Percentiles rank a stretch among this genome's conserved stretches.
phyloP scores from a whole-genome alignment of 2,113 vertebrate species.

The Noturus placidus region DNA sequence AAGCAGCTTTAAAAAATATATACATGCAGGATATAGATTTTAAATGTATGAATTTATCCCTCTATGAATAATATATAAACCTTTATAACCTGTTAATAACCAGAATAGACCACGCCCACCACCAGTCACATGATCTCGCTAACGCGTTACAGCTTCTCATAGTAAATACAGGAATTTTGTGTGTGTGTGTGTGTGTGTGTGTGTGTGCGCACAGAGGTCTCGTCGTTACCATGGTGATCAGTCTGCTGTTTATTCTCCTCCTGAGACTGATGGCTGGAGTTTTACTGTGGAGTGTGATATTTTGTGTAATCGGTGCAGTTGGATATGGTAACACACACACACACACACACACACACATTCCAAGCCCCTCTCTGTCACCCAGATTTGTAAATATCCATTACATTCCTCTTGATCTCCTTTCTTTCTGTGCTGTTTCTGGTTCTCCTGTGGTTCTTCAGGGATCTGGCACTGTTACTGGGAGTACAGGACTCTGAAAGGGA shows the following conservation, averaged over 20 bases:
- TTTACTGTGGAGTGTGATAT: conserved; percentile 88
- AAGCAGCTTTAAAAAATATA: too few species aligned
- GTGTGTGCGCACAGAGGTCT: conserved; percentile 73
- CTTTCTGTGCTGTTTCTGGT: not conserved
- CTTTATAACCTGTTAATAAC: not conserved
- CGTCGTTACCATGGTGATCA: conserved; percentile 87
- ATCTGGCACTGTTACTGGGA: conserved; percentile 90
- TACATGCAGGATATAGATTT: too few species aligned
- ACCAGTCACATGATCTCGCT: not conserved
- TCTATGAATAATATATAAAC: not conserved
- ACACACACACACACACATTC: conserved; percentile 1
- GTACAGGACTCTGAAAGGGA: conserved; percentile 73
- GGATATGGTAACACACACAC: conserved; percentile 80
- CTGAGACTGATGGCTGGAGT: conserved; percentile 86
- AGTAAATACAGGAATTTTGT: not conserved
- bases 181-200: not conserved
- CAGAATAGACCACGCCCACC: not conserved
- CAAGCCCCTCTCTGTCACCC: not conserved
- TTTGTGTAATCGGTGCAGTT: conserved; percentile 80
- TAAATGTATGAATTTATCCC: too few species aligned
- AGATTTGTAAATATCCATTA: not conserved
- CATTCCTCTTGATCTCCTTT: not conserved
- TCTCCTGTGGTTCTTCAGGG: conserved; percentile 66
- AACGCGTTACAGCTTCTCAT: not conserved
- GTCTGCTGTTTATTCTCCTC: conserved; percentile 87